Percentiles rank a stretch among this genome's conserved stretches.
Conservation (phyloP, 1,140 invertebrate genomes). For the Eriosoma lanigerum region DNA sequence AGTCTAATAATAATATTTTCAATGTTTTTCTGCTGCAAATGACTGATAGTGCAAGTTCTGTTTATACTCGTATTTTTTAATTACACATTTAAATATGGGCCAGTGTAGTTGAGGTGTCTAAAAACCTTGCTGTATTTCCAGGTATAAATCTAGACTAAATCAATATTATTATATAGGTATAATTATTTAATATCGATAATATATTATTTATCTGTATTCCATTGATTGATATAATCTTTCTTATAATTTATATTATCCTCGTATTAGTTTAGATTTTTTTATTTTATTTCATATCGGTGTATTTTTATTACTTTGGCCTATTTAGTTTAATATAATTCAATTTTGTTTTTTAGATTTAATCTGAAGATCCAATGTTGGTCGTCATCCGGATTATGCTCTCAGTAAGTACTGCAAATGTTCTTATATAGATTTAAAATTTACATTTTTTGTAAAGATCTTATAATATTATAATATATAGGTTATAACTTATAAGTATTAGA, state of each 20-base stretch:
- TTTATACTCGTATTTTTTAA: not conserved
- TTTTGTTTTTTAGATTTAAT: slow-evolving; percentile 14
- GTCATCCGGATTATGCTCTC: not conserved
- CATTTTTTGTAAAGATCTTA: no score
- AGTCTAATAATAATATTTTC: not conserved
- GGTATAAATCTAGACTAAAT: not conserved
- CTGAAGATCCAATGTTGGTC: not conserved
- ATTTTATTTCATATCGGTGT: not conserved
- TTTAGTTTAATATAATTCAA: not conserved
- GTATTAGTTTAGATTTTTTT: not conserved
- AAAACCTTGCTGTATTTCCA: not conserved
- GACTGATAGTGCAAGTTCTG: not conserved
- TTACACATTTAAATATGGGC: not conserved
- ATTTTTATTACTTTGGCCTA: not conserved
- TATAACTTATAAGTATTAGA: no score
- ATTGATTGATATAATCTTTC: not conserved
- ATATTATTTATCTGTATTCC: not conserved
- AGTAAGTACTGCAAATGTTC: not conserved
- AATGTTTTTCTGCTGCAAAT: not conserved
- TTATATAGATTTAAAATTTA: no score
- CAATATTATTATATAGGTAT: not conserved
- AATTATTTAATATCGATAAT: no score
- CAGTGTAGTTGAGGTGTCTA: not conserved
- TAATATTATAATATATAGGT: no score
- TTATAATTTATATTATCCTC: not conserved